Conservation (phyloP, 2,888 invertebrate genomes). For the Ceraclea dissimilis region DNA sequence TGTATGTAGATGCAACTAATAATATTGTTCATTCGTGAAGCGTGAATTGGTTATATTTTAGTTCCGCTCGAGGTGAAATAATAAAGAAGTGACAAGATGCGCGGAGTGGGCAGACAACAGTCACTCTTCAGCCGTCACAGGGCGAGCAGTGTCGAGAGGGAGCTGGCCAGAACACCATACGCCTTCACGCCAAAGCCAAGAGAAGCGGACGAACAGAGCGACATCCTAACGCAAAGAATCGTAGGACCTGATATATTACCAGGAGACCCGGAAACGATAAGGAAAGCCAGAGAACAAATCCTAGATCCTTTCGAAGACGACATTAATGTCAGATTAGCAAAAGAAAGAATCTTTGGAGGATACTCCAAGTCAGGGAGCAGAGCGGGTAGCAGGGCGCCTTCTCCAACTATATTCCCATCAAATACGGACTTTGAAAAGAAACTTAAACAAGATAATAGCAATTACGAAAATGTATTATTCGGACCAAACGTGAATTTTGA, state of each 20-base stretch:
- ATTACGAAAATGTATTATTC: slow-evolving; percentile 16
- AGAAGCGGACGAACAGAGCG: slow-evolving; percentile 27
- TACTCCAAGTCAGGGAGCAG: slow-evolving; percentile 15
- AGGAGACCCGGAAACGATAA: slow-evolving; percentile 13
- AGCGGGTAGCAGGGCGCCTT: slow-evolving; percentile 14
- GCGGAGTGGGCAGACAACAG: slow-evolving; percentile 27
- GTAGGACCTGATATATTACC: slow-evolving; percentile 3
- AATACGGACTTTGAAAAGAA: slow-evolving; percentile 21
- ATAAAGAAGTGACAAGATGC: slow-evolving; percentile 13
- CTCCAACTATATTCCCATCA: slow-evolving; percentile 23
- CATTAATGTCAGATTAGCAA: slow-evolving; percentile 24
- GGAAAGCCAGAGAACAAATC: slow-evolving; percentile 19
- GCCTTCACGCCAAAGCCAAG: slow-evolving; percentile 37
- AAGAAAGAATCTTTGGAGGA: slow-evolving; percentile 23
- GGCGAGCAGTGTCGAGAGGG: slow-evolving; percentile 47
- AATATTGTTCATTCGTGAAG: too few species aligned
- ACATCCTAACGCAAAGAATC: slow-evolving; percentile 4
- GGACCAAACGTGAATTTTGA: slow-evolving; percentile 17
- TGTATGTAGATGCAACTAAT: too few species aligned
- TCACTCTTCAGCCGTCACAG: slow-evolving; percentile 42
- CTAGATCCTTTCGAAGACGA: slow-evolving; percentile 25
- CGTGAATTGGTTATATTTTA: not conserved
- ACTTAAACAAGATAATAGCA: slow-evolving; percentile 10
- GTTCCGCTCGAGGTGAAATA: not conserved
- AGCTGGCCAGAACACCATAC: slow-evolving; percentile 46